Evolutionary conservation across 2,113 vertebrate species (phyloP), one percentile per base, ranked within the genome.

Genomic region (Chascanopsetta lugubris): DNA sequence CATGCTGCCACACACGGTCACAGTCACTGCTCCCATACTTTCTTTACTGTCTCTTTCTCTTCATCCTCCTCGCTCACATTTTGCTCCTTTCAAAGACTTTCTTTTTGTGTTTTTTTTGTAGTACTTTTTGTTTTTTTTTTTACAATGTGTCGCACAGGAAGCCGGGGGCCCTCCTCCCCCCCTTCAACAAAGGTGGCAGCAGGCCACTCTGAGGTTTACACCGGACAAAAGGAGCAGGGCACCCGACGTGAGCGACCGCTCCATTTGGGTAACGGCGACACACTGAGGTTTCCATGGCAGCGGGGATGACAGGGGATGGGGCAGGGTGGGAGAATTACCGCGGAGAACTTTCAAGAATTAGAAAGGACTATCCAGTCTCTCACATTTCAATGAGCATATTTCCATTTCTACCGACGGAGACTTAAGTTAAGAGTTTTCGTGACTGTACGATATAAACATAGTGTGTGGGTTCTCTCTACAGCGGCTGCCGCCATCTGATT

Each of bases 81-180:
- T 70, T 5, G 11, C 54, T 45, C 53, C 43, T 75, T 79, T 75
- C 34, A 69, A 72, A 81, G n/a, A 53, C 34, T 5, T 72, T 11
- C 11, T 34, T 25, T 48, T 22, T 46, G 6, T 22, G 15, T 36
- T 36, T n/a, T n/a, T n/a, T n/a, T n/a, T n/a, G n/a, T n/a, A n/a
- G n/a, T n/a, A n/a, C n/a, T 36, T 36, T 36, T 36, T 36, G 5
- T 36, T 7, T 51, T 32, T 64, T 58, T 40, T 77, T 84, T 83
- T 70, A 75, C 72, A 60, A 57, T 49, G 70, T 75, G 69, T 69
- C 72, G 66, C 58, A 67, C 82, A 85, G 80, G 77, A 87, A 84
- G 69, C 50, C 36, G 77, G 38, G 17, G 48, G n/a, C n/a, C n/a
- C n/a, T n/a, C n/a, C n/a, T n/a, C n/a, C n/a, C 78, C 70, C 77